A percentile compares a stretch with the other conserved stretches of the same genome.
phyloP scores from a whole-genome alignment of 2,888 invertebrate species.

The Halictus ligatus region DNA sequence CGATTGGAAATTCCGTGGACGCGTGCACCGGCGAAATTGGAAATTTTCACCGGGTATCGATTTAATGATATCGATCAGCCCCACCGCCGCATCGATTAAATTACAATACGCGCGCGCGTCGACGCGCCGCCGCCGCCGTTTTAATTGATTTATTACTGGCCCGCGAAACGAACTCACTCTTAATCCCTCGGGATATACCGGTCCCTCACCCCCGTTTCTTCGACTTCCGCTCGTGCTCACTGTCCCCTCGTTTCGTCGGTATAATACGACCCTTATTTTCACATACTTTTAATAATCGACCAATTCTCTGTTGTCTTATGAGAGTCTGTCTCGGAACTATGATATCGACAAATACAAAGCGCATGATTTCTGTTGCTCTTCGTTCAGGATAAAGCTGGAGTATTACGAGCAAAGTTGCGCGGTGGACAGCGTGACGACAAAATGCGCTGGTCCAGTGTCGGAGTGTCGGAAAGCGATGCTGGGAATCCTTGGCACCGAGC shows the following conservation, averaged over 20 bases:
- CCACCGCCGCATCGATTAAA: constrained; percentile 25
- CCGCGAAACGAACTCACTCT: constrained; percentile 41
- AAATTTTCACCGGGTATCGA: constrained; percentile 34
- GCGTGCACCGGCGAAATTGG: constrained; percentile 21
- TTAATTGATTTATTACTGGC: constrained; percentile 49
- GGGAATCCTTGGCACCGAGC: constrained; percentile 95
- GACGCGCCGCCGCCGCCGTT: constrained; percentile 12
- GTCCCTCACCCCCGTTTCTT: neutral
- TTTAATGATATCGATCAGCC: constrained; percentile 38
- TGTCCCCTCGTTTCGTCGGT: neutral
- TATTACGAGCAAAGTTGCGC: constrained; percentile 96
- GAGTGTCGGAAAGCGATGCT: constrained; percentile 94
- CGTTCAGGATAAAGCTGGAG: constrained; percentile 90
- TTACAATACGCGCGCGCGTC: constrained; percentile 20
- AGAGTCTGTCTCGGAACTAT: too few species aligned
- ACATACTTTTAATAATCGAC: too few species aligned
- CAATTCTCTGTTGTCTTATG: too few species aligned
- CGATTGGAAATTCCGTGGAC: constrained; percentile 18
- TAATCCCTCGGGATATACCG: constrained; percentile 26
- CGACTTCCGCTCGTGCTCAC: neutral
- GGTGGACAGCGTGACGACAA: constrained; percentile 94
- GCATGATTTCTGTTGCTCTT: too few species aligned
- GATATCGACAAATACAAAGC: too few species aligned
- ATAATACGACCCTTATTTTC: constrained; percentile 3
- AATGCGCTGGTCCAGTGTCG: constrained; percentile 94